Evolutionary conservation across 2,113 vertebrate genomes (phyloP).

Genomic region (Centrocercus urophasianus): DNA sequence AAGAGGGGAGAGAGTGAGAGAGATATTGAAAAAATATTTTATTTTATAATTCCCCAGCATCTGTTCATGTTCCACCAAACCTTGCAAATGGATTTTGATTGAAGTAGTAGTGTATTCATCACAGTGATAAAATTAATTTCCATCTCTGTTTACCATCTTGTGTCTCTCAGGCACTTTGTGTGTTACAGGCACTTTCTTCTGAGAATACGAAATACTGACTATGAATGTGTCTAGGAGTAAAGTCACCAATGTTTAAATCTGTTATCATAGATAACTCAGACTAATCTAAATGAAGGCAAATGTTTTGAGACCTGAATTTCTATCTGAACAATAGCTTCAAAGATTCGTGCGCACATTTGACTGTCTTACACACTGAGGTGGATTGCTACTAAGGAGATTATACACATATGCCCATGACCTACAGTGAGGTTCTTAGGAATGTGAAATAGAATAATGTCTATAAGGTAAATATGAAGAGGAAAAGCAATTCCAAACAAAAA

Average conservation of each 20-base stretch:
- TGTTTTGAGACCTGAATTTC: slow-evolving; percentile 52
- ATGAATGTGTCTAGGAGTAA: slow-evolving; percentile 6
- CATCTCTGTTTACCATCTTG: slow-evolving; percentile 7
- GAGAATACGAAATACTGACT: slow-evolving; percentile 36
- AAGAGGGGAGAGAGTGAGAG: not conserved
- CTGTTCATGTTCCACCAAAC: not conserved
- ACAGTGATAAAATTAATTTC: slow-evolving; percentile 51
- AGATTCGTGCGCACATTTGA: not conserved
- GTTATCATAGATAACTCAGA: not conserved
- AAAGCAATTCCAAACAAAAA: slow-evolving; percentile 24
- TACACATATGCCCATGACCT: not conserved
- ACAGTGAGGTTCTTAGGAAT: not conserved
- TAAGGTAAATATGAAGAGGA: not conserved
- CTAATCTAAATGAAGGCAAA: slow-evolving; percentile 50
- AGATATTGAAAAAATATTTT: not conserved
- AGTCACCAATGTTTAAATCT: not conserved
- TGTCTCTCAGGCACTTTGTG: not conserved
- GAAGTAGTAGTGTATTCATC: slow-evolving; percentile 18
- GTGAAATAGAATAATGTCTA: slow-evolving; percentile 3
- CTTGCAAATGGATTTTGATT: slow-evolving; percentile 41
- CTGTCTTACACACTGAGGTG: not conserved
- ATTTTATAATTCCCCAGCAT: slow-evolving; percentile 13
- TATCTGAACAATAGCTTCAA: slow-evolving; percentile 44
- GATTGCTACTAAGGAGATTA: slow-evolving; percentile 34
- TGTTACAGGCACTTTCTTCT: slow-evolving; percentile 38